Conservation (phyloP, 2,797 vertebrate genomes). For the Mustela erminea region DNA sequence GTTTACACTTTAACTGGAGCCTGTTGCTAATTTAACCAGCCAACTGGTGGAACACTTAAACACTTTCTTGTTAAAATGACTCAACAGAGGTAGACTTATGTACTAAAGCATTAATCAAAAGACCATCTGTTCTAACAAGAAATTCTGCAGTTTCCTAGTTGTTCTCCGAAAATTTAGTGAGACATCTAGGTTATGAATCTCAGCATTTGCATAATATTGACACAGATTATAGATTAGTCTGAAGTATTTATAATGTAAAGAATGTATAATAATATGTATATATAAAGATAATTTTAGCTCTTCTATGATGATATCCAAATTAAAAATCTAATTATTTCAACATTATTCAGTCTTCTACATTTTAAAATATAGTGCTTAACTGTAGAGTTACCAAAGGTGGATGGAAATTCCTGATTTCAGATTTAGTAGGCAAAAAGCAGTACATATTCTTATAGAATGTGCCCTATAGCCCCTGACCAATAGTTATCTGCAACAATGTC, state of each 20-base stretch:
- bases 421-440: neutral
- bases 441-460: neutral
- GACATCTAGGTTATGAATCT: conserved; percentile 71
- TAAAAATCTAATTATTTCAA: conserved; percentile 27
- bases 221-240: conserved; percentile 54
- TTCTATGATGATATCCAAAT: neutral
- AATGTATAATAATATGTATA: neutral
- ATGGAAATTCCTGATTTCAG: neutral
- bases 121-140: conserved; percentile 82
- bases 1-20: conserved; percentile 77
- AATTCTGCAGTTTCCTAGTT: conserved; percentile 77
- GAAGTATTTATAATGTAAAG: conserved; percentile 11
- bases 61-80: conserved; percentile 81
- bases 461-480: neutral
- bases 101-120: conserved; percentile 83
- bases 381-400: neutral
- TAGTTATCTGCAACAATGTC: neutral
- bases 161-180: conserved; percentile 69
- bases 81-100: conserved; percentile 81
- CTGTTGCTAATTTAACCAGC: conserved; percentile 82
- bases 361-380: conserved; percentile 36
- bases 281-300: neutral
- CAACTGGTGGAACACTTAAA: conserved; percentile 81
- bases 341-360: neutral
- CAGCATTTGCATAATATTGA: conserved; percentile 81